These are phyloP conservation scores for Sebastes kiyomatsui DNA, from an alignment of 2,797 vertebrate genomes.

Conservation along the genomic window DNA sequence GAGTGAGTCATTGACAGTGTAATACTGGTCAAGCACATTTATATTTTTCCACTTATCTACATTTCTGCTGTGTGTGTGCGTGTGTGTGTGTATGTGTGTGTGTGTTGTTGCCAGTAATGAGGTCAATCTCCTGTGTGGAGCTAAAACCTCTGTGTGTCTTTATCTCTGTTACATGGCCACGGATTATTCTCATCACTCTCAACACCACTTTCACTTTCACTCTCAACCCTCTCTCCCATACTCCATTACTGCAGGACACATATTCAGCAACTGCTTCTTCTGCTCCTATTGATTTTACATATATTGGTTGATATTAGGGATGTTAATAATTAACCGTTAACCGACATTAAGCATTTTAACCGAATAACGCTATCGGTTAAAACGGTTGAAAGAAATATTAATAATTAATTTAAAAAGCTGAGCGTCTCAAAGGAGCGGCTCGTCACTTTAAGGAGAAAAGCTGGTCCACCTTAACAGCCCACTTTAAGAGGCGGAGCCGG, in stretches of 20 bases:
- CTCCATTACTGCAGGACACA: not conserved
- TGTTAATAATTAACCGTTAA: too few species aligned
- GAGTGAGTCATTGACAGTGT: slow-evolving; percentile 47
- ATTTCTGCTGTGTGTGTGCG: not conserved
- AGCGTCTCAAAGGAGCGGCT: too few species aligned
- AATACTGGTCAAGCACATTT: slow-evolving; percentile 31
- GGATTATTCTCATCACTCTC: slow-evolving; percentile 73
- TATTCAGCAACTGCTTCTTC: not conserved
- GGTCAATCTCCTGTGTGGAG: slow-evolving; percentile 72
- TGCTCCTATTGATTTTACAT: not conserved
- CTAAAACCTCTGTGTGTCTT: slow-evolving; percentile 75
- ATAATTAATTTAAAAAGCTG: too few species aligned
- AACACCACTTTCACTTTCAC: slow-evolving; percentile 57
- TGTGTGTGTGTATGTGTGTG: not conserved
- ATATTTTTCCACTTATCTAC: slow-evolving; percentile 31
- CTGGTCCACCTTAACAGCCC: too few species aligned
- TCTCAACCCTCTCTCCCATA: slow-evolving; percentile 19
- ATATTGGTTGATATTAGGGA: not conserved
- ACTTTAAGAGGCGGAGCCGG: too few species aligned
- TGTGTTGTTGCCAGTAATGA: slow-evolving; percentile 65
- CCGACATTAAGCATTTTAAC: too few species aligned
- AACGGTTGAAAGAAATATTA: too few species aligned
- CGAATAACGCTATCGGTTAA: too few species aligned
- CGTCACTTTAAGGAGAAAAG: too few species aligned
- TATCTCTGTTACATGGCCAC: slow-evolving; percentile 72